Percentiles rank a stretch among this genome's conserved stretches.
phyloP scores from a whole-genome alignment of 2,113 vertebrate species.

The Sorex araneus region DNA sequence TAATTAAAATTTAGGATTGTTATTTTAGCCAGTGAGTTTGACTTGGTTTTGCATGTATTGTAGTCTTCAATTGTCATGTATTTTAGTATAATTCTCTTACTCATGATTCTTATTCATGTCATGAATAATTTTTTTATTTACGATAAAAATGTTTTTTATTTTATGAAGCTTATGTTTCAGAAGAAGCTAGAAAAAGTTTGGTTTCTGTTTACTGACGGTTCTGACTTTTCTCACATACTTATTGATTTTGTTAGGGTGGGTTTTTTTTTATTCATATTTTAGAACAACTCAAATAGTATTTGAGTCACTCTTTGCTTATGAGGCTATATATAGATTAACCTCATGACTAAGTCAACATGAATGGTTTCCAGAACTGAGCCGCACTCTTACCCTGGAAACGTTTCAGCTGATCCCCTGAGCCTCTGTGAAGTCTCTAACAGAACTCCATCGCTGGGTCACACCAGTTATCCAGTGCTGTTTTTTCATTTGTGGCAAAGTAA shows the following conservation, averaged over 20 bases:
- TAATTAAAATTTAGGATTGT: constrained; percentile 57
- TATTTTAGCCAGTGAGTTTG: constrained; percentile 49
- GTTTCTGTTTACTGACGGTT: constrained; percentile 39
- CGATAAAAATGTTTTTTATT: no score
- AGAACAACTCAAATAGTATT: constrained; percentile 76
- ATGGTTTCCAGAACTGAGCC: constrained; percentile 68
- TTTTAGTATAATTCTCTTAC: constrained; percentile 18
- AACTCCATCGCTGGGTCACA: not conserved
- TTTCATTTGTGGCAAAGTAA: constrained; percentile 51
- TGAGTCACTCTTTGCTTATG: constrained; percentile 79
- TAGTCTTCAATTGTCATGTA: constrained; percentile 34
- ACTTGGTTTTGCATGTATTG: constrained; percentile 34
- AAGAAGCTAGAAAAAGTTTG: constrained; percentile 49
- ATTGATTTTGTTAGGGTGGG: constrained; percentile 40
- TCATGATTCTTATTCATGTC: no score
- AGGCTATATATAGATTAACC: constrained; percentile 80
- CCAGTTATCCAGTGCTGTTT: constrained; percentile 46
- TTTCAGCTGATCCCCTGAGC: constrained; percentile 57
- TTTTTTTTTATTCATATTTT: constrained; percentile 64
- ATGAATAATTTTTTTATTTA: no score
- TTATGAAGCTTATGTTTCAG: no score
- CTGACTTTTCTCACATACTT: constrained; percentile 43
- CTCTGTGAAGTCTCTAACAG: constrained; percentile 58
- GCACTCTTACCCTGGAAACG: constrained; percentile 56
- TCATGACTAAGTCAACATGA: constrained; percentile 71